These are phyloP conservation scores for Andrena camellia DNA, from an alignment of 2,888 invertebrate species.

Conservation along the genomic window DNA sequence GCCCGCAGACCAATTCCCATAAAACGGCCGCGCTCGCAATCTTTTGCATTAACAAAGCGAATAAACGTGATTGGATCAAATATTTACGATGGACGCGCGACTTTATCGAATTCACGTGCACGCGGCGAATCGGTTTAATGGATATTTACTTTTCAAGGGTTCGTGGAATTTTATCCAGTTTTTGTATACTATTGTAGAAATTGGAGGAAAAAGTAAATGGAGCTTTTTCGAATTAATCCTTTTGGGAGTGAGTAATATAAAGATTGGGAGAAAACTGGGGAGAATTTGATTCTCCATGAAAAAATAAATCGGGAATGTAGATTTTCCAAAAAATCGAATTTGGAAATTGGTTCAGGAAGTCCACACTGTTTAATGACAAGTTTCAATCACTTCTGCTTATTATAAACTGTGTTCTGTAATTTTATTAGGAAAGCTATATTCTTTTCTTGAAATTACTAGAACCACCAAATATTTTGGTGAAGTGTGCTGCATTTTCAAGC, in stretches of 20 bases:
- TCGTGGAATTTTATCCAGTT: neutral
- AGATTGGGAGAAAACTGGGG: no score
- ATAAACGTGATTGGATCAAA: slow-evolving; percentile 4
- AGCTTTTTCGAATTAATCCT: no score
- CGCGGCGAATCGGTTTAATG: neutral
- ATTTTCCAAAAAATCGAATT: neutral
- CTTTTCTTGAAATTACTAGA: no score
- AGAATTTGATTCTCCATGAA: neutral
- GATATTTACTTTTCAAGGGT: no score
- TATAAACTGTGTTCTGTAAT: no score
- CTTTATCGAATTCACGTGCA: neutral
- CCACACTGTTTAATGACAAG: no score
- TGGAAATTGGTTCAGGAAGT: neutral
- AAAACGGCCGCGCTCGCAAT: neutral
- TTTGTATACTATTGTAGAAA: neutral
- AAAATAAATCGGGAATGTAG: neutral
- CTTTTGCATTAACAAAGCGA: neutral
- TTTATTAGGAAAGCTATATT: no score
- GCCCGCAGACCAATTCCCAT: neutral
- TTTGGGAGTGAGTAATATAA: no score
- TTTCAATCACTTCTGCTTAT: no score
- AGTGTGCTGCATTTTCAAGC: neutral
- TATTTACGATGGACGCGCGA: neutral
- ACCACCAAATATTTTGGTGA: no score
- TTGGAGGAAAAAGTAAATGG: neutral